Percentiles rank a stretch among this genome's conserved stretches.
phyloP scores from a whole-genome alignment of 1,140 invertebrate species.

The Globodera rostochiensis region DNA sequence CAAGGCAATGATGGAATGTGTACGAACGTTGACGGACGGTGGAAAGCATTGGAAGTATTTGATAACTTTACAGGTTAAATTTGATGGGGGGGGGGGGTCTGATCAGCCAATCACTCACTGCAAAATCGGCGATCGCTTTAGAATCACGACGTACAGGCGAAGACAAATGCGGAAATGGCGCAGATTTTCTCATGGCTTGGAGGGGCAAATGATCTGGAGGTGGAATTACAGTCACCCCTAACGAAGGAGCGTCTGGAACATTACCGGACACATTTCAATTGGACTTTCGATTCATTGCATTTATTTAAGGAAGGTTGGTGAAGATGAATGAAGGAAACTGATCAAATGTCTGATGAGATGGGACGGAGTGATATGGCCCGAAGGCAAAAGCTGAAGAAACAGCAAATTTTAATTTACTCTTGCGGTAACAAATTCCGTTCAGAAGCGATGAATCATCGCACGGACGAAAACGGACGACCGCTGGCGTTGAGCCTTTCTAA shows the following conservation, averaged over 20 bases:
- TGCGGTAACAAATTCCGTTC: slow-evolving; percentile 5
- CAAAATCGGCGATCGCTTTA: slow-evolving; percentile 6
- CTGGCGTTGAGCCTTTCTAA: slow-evolving; percentile 18
- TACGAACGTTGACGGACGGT: slow-evolving; percentile 22
- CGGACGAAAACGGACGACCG: neutral
- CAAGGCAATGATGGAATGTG: slow-evolving; percentile 33
- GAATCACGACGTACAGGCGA: slow-evolving; percentile 32
- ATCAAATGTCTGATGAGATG: slow-evolving; percentile 8
- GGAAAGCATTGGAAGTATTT: slow-evolving; percentile 39
- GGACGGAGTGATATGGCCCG: neutral
- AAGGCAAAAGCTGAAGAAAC: too few species aligned
- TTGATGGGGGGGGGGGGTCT: too few species aligned
- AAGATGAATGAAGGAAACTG: neutral
- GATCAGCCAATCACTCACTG: neutral
- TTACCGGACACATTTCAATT: slow-evolving; percentile 12
- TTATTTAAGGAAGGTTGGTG: slow-evolving; percentile 32
- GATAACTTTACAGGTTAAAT: slow-evolving; percentile 32
- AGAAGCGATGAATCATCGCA: neutral
- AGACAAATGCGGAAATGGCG: slow-evolving; percentile 37
- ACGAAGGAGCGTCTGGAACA: neutral
- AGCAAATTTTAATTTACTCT: neutral
- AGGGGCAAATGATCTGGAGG: slow-evolving; percentile 29
- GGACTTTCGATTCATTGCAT: slow-evolving; percentile 30
- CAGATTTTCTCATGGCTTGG: slow-evolving; percentile 26
- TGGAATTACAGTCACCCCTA: neutral